Evolutionary conservation across 2,888 invertebrate genomes (phyloP).

Genomic region (Drosophila anomalata): DNA sequence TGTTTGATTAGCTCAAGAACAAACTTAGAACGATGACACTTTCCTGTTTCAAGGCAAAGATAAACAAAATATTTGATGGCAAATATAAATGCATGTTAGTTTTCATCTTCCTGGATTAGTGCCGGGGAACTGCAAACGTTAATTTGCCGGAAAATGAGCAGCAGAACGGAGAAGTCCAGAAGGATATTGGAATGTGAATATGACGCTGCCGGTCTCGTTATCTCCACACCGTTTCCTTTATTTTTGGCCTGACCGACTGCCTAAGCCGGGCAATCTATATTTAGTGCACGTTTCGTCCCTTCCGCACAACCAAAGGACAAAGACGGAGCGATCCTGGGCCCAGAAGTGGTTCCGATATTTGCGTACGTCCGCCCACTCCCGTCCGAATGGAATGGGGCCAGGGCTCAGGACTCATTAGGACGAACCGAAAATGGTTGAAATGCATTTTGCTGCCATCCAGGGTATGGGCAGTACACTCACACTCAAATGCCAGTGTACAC

Average conservation of each 20-base stretch:
- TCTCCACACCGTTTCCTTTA: conserved; percentile 2
- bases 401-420: conserved; percentile 32
- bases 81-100: neutral
- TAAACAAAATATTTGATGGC: neutral
- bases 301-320: neutral
- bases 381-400: neutral
- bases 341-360: conserved; percentile 21
- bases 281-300: conserved; percentile 58
- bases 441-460: conserved; percentile 42
- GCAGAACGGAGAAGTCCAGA: neutral
- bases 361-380: conserved; percentile 16
- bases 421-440: conserved; percentile 40
- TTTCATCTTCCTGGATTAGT: neutral
- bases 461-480: conserved; percentile 18
- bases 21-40: neutral
- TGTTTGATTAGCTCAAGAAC: neutral
- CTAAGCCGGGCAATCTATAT: conserved; percentile 54
- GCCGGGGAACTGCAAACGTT: neutral
- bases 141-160: neutral
- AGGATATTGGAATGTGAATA: conserved; percentile 41
- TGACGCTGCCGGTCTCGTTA: conserved; percentile 40
- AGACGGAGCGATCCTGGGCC: conserved; percentile 1
- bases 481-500: conserved; percentile 13
- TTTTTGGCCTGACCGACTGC: conserved; percentile 5
- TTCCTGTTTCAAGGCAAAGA: neutral